Conservation (phyloP, 2,113 vertebrate species). For the Eclectus roratus region DNA sequence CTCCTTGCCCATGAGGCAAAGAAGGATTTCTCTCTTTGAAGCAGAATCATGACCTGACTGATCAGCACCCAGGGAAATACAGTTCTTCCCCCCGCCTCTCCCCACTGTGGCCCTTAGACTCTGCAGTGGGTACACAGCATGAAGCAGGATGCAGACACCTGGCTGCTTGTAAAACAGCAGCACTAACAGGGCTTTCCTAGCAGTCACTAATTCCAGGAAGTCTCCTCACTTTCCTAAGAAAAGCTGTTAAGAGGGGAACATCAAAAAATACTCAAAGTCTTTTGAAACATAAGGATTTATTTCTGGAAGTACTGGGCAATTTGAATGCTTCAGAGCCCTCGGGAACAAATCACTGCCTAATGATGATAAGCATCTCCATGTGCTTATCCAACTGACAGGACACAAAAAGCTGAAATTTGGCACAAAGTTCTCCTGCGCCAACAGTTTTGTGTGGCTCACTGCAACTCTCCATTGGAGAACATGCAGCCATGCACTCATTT, state of each 20-base stretch:
- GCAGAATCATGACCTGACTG: not conserved
- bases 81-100: not conserved
- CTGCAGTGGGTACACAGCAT: not conserved
- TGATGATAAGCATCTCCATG: not conserved
- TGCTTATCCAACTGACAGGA: not conserved
- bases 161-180: not conserved
- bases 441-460: not conserved
- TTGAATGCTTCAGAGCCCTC: not conserved
- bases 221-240: not conserved
- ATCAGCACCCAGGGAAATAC: not conserved
- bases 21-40: not conserved
- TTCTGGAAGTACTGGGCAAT: not conserved
- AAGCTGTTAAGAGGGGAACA: not conserved
- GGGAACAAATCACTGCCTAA: not conserved
- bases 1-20: not conserved
- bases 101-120: not conserved
- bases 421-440: not conserved
- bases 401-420: not conserved
- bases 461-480: accelerated
- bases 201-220: not conserved
- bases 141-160: not conserved
- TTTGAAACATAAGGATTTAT: not conserved
- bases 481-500: not conserved
- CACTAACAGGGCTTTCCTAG: not conserved
- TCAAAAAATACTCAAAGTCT: not conserved